Percentiles rank a stretch among this genome's conserved stretches.
phyloP scores from a whole-genome alignment of 2,888 invertebrate species.

The Meteorus colon region DNA sequence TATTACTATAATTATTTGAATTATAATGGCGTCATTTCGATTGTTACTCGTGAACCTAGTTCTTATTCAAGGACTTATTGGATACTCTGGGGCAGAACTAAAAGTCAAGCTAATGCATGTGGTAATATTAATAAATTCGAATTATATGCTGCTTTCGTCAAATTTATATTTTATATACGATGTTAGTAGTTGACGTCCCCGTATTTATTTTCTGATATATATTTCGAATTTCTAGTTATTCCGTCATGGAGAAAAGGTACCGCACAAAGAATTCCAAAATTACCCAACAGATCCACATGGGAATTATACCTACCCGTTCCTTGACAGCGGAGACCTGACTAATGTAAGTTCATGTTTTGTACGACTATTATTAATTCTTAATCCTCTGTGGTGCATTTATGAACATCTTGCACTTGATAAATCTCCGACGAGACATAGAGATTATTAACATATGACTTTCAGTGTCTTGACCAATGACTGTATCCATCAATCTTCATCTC shows the following conservation, averaged over 20 bases:
- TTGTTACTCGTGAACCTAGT: not conserved
- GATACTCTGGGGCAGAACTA: conserved; percentile 38
- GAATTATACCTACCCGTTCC: conserved; percentile 73
- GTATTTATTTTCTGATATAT: conserved; percentile 14
- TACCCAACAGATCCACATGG: conserved; percentile 75
- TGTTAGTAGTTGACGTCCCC: not conserved
- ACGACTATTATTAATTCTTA: not conserved
- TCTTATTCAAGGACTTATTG: conserved; percentile 35
- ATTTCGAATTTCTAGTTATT: conserved; percentile 71
- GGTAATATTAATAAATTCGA: conserved; percentile 57
- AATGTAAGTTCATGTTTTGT: conserved; percentile 68
- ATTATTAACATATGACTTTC: not conserved
- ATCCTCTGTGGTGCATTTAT: not conserved
- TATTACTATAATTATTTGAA: not conserved
- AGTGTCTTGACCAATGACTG: not conserved
- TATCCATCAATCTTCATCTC: conserved; percentile 7
- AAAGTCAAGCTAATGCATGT: conserved; percentile 65
- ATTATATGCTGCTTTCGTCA: conserved; percentile 12
- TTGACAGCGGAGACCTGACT: conserved; percentile 76
- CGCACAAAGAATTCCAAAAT: conserved; percentile 74
- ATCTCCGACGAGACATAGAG: not conserved
- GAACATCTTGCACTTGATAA: not conserved
- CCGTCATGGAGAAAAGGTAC: conserved; percentile 78
- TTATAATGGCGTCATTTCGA: conserved; percentile 1
- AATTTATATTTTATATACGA: not conserved